These are phyloP conservation scores for Lampris incognitus DNA, from an alignment of 2,113 vertebrate genomes.

Conservation along the genomic window DNA sequence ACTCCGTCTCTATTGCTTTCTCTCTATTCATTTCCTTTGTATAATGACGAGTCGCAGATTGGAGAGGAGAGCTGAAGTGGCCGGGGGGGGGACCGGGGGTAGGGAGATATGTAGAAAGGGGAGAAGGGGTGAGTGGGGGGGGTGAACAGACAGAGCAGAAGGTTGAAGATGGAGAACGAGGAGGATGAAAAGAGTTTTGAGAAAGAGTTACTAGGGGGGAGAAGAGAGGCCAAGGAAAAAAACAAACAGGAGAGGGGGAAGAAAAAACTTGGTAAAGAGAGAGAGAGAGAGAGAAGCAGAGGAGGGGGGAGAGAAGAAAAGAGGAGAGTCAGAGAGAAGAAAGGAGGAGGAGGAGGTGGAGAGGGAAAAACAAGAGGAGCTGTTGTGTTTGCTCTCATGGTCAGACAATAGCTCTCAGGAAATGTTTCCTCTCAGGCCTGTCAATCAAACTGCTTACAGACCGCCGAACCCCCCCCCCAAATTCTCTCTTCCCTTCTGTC, in stretches of 20 bases:
- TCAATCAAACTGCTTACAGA: constrained; percentile 47
- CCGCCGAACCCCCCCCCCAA: background rate
- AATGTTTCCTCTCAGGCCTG: constrained; percentile 33
- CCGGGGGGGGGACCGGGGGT: background rate
- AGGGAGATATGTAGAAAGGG: background rate
- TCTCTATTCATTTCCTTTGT: constrained; percentile 12
- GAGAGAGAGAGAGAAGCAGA: constrained; percentile 2
- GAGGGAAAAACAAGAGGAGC: constrained; percentile 25
- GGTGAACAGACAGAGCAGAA: background rate
- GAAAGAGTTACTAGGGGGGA: too few relatives aligned
- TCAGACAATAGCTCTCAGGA: constrained; percentile 28
- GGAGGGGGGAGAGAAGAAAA: background rate
- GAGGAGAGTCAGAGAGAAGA: background rate
- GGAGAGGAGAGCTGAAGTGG: constrained; percentile 6
- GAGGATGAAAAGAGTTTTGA: too few relatives aligned
- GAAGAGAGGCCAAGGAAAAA: background rate
- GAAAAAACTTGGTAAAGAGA: constrained; percentile 8
- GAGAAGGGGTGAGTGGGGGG: background rate
- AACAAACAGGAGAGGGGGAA: background rate
- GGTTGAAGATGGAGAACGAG: too few relatives aligned
- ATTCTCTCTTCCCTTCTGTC: constrained; percentile 17
- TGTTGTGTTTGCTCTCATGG: constrained; percentile 35
- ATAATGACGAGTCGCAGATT: constrained; percentile 44
- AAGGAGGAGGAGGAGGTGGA: constrained; percentile 26
- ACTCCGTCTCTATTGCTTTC: background rate